Conservation (phyloP, 2,113 vertebrate species). For the Gambusia holbrooki region DNA sequence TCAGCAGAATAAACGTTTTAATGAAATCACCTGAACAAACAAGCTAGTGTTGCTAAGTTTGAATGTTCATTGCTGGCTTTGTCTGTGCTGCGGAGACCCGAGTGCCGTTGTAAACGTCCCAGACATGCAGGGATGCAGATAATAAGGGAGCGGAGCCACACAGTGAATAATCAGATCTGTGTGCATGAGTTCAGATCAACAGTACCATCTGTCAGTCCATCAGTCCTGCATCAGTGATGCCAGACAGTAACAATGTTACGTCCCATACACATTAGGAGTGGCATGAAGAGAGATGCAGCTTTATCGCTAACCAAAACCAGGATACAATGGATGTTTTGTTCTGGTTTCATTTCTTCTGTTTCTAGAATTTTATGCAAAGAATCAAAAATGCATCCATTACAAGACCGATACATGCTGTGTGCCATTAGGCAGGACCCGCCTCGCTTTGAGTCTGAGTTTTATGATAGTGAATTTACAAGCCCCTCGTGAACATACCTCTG, state of each 20-base stretch:
- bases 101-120: conserved; percentile 55
- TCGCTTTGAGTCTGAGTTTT: conserved; percentile 31
- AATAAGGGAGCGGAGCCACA: conserved; percentile 72
- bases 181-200: conserved; percentile 27
- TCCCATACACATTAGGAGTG: conserved; percentile 21
- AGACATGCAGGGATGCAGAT: conserved; percentile 71
- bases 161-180: conserved; percentile 67
- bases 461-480: conserved; percentile 50
- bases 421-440: conserved; percentile 38
- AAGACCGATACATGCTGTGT: conserved; percentile 33
- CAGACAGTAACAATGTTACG: conserved; percentile 27
- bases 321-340: not conserved
- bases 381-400: conserved; percentile 37
- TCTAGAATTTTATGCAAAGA: conserved; percentile 5
- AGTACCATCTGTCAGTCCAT: conserved; percentile 22
- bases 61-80: conserved; percentile 56
- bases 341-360: not conserved
- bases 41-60: conserved; percentile 31
- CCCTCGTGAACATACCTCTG: conserved; percentile 35
- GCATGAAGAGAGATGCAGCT: not conserved
- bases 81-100: conserved; percentile 48
- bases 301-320: not conserved
- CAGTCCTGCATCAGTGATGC: conserved; percentile 30
- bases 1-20: conserved; percentile 20
- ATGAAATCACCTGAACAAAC: conserved; percentile 32